These are phyloP conservation scores for Archilochus colubris DNA, from an alignment of 2,113 vertebrate species.

Conservation along the genomic window DNA sequence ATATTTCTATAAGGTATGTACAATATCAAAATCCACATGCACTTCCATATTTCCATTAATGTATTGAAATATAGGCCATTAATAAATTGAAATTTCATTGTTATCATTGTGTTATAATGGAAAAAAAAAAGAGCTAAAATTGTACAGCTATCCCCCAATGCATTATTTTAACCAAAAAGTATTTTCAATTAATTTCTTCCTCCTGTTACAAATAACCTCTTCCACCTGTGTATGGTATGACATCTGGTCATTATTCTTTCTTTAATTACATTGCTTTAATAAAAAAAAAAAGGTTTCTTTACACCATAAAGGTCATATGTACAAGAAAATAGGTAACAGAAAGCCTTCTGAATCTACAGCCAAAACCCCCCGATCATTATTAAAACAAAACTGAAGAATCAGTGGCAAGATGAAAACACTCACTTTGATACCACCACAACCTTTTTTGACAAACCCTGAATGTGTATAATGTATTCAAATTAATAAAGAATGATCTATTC, in stretches of 20 bases:
- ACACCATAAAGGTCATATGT: neutral
- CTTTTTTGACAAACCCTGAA: neutral
- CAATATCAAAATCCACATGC: neutral
- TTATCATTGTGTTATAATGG: neutral
- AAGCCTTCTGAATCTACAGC: neutral
- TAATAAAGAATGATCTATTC: neutral
- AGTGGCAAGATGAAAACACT: neutral
- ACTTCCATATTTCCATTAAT: neutral
- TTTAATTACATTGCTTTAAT: neutral
- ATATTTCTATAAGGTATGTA: neutral
- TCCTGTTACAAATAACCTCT: neutral
- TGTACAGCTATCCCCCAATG: neutral
- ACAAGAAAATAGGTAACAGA: neutral
- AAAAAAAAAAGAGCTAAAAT: neutral
- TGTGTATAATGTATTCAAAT: neutral
- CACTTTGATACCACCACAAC: neutral
- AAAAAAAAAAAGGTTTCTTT: accelerated
- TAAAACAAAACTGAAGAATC: neutral
- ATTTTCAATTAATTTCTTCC: neutral
- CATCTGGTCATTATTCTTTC: neutral
- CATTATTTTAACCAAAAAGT: neutral
- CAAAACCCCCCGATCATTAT: neutral
- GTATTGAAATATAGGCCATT: neutral
- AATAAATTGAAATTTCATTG: neutral
- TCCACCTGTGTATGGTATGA: neutral